phyloP scores from a whole-genome alignment of 1,140 invertebrate genomes.

The Rhopalosiphum padi region DNA sequence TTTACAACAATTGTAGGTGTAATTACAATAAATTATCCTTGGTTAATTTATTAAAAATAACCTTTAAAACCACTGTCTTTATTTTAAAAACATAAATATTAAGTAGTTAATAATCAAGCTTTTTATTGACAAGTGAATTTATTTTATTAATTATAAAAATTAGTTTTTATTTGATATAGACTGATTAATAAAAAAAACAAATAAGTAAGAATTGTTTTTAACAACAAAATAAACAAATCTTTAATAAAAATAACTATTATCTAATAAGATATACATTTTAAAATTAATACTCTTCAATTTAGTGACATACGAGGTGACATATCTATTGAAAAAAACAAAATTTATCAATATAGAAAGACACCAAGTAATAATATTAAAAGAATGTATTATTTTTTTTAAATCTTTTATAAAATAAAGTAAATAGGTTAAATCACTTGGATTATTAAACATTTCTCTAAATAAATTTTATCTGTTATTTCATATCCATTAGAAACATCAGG shows the following conservation, averaged over 20 bases:
- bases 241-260: background rate
- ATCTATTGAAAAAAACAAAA: background rate
- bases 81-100: background rate
- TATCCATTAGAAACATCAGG: no score
- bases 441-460: background rate
- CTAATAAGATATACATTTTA: background rate
- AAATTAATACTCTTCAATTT: background rate
- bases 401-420: background rate
- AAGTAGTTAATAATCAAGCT: background rate
- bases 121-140: background rate
- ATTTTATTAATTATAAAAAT: background rate
- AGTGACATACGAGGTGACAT: background rate
- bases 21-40: background rate
- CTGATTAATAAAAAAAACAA: background rate
- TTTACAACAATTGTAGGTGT: background rate
- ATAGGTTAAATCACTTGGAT: background rate
- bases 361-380: background rate
- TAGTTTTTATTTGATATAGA: background rate
- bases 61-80: background rate
- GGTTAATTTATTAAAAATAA: background rate
- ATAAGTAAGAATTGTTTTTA: background rate
- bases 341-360: background rate
- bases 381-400: background rate
- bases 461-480: no score
- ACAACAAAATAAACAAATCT: background rate